These are phyloP conservation scores for Elymnias hypermnestra DNA, from an alignment of 1,140 invertebrate genomes.

Conservation along the genomic window DNA sequence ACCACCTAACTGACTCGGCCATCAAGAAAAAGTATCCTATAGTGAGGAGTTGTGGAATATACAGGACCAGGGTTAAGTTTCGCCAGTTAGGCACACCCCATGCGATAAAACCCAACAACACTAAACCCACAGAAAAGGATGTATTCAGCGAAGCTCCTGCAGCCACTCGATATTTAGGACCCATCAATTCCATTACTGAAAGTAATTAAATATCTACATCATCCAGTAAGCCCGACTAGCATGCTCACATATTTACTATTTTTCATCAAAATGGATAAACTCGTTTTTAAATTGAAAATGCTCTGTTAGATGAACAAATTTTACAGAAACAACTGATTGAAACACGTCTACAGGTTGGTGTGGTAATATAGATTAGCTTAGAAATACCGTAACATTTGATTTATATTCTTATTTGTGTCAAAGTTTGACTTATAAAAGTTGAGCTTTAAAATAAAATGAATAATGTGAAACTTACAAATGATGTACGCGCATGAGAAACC, in stretches of 20 bases:
- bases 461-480: conserved; percentile 35
- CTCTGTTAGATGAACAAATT: no score
- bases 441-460: no score
- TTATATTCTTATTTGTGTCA: no score
- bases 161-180: conserved; percentile 82
- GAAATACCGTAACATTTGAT: no score
- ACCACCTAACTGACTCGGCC: conserved; percentile 85
- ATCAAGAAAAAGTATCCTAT: conserved; percentile 79
- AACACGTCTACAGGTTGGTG: no score
- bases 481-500: conserved; percentile 63
- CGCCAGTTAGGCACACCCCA: conserved; percentile 85
- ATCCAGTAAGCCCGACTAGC: no score
- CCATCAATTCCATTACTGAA: conserved; percentile 85
- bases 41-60: conserved; percentile 80
- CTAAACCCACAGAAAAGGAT: conserved; percentile 84
- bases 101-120: conserved; percentile 80
- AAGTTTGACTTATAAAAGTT: no score
- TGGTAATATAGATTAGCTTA: no score
- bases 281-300: no score
- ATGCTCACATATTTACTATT: no score
- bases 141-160: conserved; percentile 82
- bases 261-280: no score
- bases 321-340: no score
- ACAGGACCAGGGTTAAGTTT: conserved; percentile 80
- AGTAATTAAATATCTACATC: conserved; percentile 13